These are phyloP conservation scores for Lucifuga dentata DNA, from an alignment of 2,113 vertebrate genomes.

Conservation along the genomic window DNA sequence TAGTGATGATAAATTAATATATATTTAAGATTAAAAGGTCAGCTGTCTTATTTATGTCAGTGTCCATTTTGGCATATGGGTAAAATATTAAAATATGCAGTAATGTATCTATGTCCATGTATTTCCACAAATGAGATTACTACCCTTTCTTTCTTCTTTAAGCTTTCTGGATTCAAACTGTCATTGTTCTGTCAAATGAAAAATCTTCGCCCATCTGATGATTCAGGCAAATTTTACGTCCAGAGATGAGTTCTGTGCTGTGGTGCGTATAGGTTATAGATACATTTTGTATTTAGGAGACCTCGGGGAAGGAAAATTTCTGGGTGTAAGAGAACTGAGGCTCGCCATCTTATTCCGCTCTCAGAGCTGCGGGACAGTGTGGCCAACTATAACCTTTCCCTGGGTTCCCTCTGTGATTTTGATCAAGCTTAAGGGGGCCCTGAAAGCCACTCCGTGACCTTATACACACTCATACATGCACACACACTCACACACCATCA, in stretches of 20 bases:
- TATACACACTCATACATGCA: constrained; percentile 27
- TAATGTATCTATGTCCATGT: constrained; percentile 30
- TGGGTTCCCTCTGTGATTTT: constrained; percentile 37
- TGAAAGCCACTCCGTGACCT: constrained; percentile 26
- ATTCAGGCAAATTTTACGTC: constrained; percentile 21
- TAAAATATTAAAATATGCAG: constrained; percentile 13
- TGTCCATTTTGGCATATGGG: constrained; percentile 25
- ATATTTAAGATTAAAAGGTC: constrained; percentile 8
- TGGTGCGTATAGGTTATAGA: constrained; percentile 13
- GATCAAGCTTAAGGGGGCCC: constrained; percentile 43
- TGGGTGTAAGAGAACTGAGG: constrained; percentile 45
- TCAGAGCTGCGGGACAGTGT: constrained; percentile 19
- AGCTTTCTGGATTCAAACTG: constrained; percentile 30
- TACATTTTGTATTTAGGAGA: constrained; percentile 20
- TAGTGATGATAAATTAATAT: too few species aligned
- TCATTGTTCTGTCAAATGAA: constrained; percentile 62
- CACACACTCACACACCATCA: constrained; percentile 37
- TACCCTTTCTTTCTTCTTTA: constrained; percentile 19
- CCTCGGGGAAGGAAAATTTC: constrained; percentile 31
- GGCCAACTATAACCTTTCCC: constrained; percentile 62
- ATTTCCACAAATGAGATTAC: constrained; percentile 41
- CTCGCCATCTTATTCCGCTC: constrained; percentile 48
- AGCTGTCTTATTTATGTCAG: constrained; percentile 44
- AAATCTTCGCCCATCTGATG: constrained; percentile 52
- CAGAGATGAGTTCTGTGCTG: constrained; percentile 24